Base-by-base conservation (phyloP, 1,140 invertebrate genomes). In the Xylocopa sonorina region DNA sequence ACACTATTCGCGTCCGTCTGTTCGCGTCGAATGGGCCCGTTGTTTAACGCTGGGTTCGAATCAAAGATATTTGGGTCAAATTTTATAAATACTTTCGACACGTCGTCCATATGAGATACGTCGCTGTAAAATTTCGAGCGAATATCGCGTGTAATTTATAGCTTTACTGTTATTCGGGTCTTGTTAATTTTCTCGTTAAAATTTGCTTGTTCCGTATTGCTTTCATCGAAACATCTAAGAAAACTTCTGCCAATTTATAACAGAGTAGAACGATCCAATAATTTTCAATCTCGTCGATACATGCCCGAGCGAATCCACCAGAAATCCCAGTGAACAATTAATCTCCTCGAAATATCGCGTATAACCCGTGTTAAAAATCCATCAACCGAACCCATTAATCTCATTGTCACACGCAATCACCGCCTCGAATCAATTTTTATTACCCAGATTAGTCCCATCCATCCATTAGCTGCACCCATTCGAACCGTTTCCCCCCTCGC, bases 381-480 rank as follows among this genome's bases (percentile, higher is more conserved):
- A 74, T 74, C 58, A 62, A 9, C 32, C 6, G 24, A 0, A 3
- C 6, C 71, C 46, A 74, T 63, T 74, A 74, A 50, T 74, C 18
- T 16, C 21, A 74, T 38, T 63, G 57, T 48, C 32, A 12, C 32
- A 6, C 32, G 46, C 46, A 74, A 67, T 76, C 73, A 24, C 62
- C 57, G 50, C 29, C 10, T 6, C 29, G 51, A 75, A 66, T 43
- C 60, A 43, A 75, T 66, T 66, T 75, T 75, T 75, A 75, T 66
- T 55, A 34, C 12, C 50, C 27, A 1, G 16, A 24, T 24, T 75
- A 43, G 18, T 57, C n/a, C 21, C 12, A 53, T 34, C 27, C 50
- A 43, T 55, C 60, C 48, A 55, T 60, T 58, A 60, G 9, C 34
- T 29, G 12, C 14, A 18, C n/a, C 16, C 43, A 24, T 18, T 14